Conservation (phyloP, 2,797 vertebrate genomes). For the Gallirallus australis region DNA sequence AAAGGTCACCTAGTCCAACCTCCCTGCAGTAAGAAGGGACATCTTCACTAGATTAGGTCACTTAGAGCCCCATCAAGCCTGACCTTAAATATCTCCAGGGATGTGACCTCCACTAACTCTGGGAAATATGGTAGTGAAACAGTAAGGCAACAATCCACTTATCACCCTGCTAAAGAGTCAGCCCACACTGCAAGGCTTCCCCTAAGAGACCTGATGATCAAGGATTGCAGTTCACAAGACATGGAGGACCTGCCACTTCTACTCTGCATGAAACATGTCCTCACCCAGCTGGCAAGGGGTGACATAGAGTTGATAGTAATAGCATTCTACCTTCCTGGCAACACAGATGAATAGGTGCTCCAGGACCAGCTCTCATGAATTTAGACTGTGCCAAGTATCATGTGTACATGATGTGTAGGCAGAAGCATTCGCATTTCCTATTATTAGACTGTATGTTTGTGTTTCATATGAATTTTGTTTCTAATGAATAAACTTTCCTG, state of each 20-base stretch:
- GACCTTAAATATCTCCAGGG: too few relatives aligned
- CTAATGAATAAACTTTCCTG: not conserved
- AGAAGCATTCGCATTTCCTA: not conserved
- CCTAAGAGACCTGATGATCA: not conserved
- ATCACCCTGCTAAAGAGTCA: not conserved
- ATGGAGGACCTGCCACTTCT: not conserved
- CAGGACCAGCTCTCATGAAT: not conserved
- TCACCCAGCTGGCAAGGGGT: not conserved
- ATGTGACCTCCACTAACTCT: too few relatives aligned
- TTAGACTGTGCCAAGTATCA: not conserved
- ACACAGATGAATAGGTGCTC: not conserved
- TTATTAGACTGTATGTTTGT: not conserved
- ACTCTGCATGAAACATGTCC: not conserved
- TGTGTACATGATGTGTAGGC: rapidly evolving
- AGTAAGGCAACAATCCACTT: not conserved
- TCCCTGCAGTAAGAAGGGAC: too few relatives aligned
- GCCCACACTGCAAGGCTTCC: not conserved
- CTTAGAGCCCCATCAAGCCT: too few relatives aligned
- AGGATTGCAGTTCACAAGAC: not conserved
- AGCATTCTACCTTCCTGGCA: not conserved
- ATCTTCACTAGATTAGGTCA: too few relatives aligned
- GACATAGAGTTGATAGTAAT: not conserved
- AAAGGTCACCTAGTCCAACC: too few relatives aligned
- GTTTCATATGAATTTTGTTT: not conserved
- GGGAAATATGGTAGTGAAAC: not conserved